Evolutionary conservation across 2,113 vertebrate species (phyloP), one percentile per base, ranked within the genome.

Genomic region (Hiodon tergisus): DNA sequence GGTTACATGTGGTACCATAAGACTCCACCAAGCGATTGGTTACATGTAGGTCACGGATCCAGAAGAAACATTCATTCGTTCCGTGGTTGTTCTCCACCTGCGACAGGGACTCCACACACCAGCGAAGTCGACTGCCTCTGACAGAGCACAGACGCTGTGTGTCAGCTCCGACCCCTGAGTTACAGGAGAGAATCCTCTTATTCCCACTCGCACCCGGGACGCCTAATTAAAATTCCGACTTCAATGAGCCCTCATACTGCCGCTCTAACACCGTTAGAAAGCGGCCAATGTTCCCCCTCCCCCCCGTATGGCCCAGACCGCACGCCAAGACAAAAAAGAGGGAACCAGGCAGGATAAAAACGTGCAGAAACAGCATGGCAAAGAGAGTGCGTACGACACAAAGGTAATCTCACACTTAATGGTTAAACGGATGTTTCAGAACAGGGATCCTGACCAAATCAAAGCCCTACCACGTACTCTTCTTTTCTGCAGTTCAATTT

Each of bases 41-140:
- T 1, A 31, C 31, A 31, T 31, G 31, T 31, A 2, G 31, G 80
- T 83, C 80, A 83, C 67, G 75, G 74, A 78, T 72, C 70, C 76
- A 81, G 75, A 74, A 81, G 78, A 78, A 80, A 81, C 68, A 83
- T 14, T 83, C 77, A 85, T 84, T 83, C 65, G 84, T 78, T n/a
- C 10, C 65, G 67, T 53, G 59, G 61, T 70, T 73, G 31, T 55
- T 51, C 66, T 48, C 50, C 52, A 55, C 52, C 81, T 74, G 16
- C 47, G 66, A 57, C 73, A 46, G 51, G 63, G 69, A 66, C 53
- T 67, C 51, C 58, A 54, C 66, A 69, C 60, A 16, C 58, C 47
- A 67, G 67, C 46, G 67, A 75, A 74, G 70, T 74, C 69, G 78
- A 75, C 67, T 61, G 66, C 69, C 57, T 73, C 52, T 83, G 65